Conservation (phyloP, 53 echinoderm and acorn worm genomes). For the Pentamera pediparva region DNA sequence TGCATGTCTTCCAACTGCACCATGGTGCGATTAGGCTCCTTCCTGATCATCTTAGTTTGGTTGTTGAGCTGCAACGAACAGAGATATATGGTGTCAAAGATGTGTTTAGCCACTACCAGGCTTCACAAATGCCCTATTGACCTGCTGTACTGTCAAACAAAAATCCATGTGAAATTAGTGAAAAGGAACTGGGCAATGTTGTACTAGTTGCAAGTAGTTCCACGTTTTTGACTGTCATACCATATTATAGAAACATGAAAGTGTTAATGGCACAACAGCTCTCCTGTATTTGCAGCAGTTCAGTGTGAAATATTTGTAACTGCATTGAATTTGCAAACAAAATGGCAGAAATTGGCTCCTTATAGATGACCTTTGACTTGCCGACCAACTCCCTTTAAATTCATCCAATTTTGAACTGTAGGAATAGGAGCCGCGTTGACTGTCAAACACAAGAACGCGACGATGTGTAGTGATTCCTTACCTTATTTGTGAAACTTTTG, state of each 20-base stretch:
- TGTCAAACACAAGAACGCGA: too few relatives aligned
- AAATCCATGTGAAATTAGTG: background rate
- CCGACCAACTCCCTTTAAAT: too few relatives aligned
- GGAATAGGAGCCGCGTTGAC: too few relatives aligned
- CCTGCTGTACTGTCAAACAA: background rate
- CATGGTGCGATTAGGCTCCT: slow-evolving; percentile 82
- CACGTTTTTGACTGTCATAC: background rate
- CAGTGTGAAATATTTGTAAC: background rate
- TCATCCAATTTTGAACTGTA: too few relatives aligned
- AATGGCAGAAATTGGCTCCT: too few relatives aligned
- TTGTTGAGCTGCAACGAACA: background rate
- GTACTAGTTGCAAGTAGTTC: background rate
- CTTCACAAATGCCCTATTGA: background rate
- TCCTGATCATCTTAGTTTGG: slow-evolving; percentile 61
- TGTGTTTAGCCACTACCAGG: background rate
- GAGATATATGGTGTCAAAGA: background rate
- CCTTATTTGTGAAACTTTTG: too few relatives aligned
- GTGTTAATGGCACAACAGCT: background rate
- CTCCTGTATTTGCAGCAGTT: background rate
- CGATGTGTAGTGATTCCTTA: too few relatives aligned
- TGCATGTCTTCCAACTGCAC: slow-evolving; percentile 84
- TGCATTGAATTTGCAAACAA: too few relatives aligned
- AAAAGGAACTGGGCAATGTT: background rate
- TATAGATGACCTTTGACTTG: too few relatives aligned
- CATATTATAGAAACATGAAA: background rate